Percentiles rank a stretch among this genome's conserved stretches.
These are phyloP conservation scores for Zaprionus inermis DNA, from an alignment of 1,140 invertebrate genomes.

Conservation along the genomic window DNA sequence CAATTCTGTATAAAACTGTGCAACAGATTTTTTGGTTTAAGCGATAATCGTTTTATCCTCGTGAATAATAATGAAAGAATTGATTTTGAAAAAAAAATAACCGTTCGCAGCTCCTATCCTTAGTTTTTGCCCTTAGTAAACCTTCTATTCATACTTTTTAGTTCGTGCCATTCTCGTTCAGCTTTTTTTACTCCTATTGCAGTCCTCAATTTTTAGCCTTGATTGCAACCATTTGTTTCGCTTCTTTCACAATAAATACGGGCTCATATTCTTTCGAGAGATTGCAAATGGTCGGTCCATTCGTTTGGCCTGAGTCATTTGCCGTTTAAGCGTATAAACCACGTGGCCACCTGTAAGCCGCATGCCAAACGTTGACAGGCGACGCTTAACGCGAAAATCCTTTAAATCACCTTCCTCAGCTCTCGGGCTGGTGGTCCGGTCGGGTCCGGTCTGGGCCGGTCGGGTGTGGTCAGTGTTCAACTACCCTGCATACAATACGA, in stretches of 20 bases:
- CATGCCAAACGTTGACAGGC: slow-evolving; percentile 77
- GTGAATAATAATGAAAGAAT: too few species aligned
- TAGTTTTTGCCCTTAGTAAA: neutral
- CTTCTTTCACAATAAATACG: slow-evolving; percentile 34
- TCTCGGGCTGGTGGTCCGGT: neutral
- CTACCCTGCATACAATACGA: neutral
- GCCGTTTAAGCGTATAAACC: slow-evolving; percentile 67
- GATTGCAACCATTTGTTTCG: neutral
- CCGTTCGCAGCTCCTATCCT: too few species aligned
- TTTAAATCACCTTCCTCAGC: slow-evolving; percentile 60
- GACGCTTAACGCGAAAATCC: slow-evolving; percentile 74
- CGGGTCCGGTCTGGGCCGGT: neutral
- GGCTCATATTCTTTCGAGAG: slow-evolving; percentile 41
- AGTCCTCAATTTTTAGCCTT: neutral
- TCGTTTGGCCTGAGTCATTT: slow-evolving; percentile 67
- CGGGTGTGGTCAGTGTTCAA: slow-evolving; percentile 15
- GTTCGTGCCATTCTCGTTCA: neutral
- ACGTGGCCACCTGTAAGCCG: slow-evolving; percentile 73
- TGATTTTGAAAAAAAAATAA: too few species aligned
- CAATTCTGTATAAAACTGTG: too few species aligned
- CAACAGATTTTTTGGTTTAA: too few species aligned
- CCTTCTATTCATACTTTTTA: neutral
- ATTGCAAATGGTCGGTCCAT: slow-evolving; percentile 27
- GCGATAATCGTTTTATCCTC: too few species aligned
- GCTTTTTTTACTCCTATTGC: neutral